A percentile compares a stretch with the other conserved stretches of the same genome.
These are phyloP conservation scores for Indicator maculatus DNA, from an alignment of 2,113 vertebrate genomes.

Conservation along the genomic window DNA sequence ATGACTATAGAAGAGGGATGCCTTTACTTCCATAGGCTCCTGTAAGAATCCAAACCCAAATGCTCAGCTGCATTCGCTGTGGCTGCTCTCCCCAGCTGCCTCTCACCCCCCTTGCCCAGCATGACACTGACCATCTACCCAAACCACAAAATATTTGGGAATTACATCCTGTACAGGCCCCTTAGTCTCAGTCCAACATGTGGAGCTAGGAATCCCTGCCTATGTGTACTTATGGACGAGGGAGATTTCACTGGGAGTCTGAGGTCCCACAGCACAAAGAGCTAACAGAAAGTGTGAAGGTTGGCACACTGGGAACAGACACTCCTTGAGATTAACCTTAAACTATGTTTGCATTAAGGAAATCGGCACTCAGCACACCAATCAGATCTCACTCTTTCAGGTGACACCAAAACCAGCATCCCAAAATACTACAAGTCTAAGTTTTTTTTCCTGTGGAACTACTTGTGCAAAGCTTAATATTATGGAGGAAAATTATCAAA, in stretches of 20 bases:
- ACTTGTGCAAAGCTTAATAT: background rate
- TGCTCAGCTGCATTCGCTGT: background rate
- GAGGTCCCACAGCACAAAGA: background rate
- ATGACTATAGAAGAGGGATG: background rate
- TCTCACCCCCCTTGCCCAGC: background rate
- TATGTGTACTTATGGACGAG: background rate
- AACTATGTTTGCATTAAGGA: background rate
- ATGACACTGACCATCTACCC: rapidly evolving
- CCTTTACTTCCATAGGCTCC: background rate
- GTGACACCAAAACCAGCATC: background rate
- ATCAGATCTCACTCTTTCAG: background rate
- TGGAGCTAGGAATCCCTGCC: background rate
- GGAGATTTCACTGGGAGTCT: background rate
- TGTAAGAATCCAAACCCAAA: background rate
- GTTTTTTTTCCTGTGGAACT: background rate
- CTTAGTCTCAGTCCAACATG: background rate
- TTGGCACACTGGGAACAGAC: background rate
- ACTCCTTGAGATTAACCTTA: background rate
- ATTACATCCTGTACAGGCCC: background rate
- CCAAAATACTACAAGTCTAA: background rate
- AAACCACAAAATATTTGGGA: background rate
- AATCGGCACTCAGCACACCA: background rate
- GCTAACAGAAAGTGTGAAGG: background rate
- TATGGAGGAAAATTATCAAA: background rate
- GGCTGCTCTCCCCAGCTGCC: background rate